phyloP scores from a whole-genome alignment of 2,113 vertebrate species.

The Pelvicachromis taeniatus region DNA sequence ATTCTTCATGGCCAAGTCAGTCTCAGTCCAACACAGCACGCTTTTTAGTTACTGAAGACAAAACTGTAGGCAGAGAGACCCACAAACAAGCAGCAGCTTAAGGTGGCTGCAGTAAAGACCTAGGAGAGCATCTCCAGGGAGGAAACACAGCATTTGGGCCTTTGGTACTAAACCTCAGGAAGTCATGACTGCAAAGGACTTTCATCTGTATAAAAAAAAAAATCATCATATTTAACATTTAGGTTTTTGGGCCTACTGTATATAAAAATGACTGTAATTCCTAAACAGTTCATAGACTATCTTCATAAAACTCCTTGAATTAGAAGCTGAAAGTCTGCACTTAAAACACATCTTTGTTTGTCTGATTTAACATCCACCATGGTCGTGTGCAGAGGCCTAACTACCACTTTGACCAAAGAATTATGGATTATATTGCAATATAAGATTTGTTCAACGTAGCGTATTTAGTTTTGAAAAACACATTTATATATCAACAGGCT shows the following conservation, averaged over 20 bases:
- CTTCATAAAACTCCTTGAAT: not conserved
- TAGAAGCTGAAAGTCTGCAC: too few species aligned
- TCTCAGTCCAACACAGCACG: not conserved
- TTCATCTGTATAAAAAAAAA: not conserved
- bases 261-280: not conserved
- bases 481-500: not conserved
- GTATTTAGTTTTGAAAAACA: not conserved
- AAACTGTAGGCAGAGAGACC: not conserved
- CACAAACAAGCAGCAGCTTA: not conserved
- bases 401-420: fast-evolving
- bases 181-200: not conserved
- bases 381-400: not conserved
- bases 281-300: not conserved
- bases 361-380: not conserved
- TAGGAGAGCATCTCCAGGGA: not conserved
- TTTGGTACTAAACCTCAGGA: not conserved
- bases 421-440: not conserved
- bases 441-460: not conserved
- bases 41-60: not conserved
- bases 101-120: fast-evolving
- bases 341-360: not conserved
- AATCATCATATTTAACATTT: not conserved
- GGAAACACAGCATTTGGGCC: not conserved
- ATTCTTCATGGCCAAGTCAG: not conserved
- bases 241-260: not conserved